Evolutionary conservation across 2,888 invertebrate species (phyloP).

Genomic region (Drosophila borborema): DNA sequence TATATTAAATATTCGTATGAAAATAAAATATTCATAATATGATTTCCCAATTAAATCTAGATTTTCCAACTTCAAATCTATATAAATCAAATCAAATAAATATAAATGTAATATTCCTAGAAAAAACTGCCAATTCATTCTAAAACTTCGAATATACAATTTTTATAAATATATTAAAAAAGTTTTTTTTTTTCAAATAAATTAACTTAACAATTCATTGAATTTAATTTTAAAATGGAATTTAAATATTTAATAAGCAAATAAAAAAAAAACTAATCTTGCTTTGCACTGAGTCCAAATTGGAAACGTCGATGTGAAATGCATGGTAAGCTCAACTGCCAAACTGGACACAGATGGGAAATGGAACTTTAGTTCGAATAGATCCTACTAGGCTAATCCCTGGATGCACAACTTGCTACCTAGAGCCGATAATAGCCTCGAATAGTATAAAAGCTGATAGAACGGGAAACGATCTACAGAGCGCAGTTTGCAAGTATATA

Average conservation of each 20-base stretch:
- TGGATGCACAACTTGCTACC: neutral
- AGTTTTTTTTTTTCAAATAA: too few species aligned
- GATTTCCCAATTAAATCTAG: neutral
- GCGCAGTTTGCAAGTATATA: slow-evolving; percentile 46
- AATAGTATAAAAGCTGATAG: slow-evolving; percentile 14
- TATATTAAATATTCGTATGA: too few species aligned
- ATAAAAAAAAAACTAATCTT: slow-evolving; percentile 2
- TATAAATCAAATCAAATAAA: neutral
- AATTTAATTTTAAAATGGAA: neutral
- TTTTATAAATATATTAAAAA: too few species aligned
- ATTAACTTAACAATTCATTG: neutral
- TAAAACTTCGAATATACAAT: too few species aligned
- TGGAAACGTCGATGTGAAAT: neutral
- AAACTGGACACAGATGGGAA: neutral
- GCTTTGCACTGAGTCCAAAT: slow-evolving; percentile 10
- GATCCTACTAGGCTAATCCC: slow-evolving; percentile 2
- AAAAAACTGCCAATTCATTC: too few species aligned
- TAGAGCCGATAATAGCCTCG: slow-evolving; percentile 16
- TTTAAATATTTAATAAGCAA: neutral
- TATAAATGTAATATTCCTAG: too few species aligned
- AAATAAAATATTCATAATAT: neutral
- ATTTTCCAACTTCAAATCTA: neutral
- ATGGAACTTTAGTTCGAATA: neutral
- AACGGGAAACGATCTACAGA: slow-evolving; percentile 19
- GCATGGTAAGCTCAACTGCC: neutral